Evolutionary conservation across 2,113 vertebrate genomes (phyloP), one percentile per base, ranked within the genome.

Genomic region (Trematomus loennbergii): DNA sequence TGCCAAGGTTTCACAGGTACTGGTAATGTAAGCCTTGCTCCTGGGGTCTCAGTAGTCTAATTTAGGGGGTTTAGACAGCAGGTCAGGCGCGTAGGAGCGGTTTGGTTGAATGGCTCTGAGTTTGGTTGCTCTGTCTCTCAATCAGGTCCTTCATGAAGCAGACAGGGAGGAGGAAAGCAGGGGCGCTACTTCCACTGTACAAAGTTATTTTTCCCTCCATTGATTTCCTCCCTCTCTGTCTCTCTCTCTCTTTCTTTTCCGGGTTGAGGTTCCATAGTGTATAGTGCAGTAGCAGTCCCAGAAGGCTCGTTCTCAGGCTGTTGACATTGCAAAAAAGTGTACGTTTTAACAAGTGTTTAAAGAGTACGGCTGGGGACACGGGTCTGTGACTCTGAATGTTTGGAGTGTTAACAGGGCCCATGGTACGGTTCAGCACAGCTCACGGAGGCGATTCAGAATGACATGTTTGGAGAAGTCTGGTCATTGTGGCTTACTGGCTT

Each of bases 321-420:
- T 94, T 95, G 93, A 94, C 91, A 88, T 92, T 91, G 88, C 88
- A 89, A 91, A 89, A 90, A 92, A 92, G 83, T 86, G 86, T 81
- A 91, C 49, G 87, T 95, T 95, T 92, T 93, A 93, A 94, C 89
- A 94, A 92, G 89, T 94, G 92, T 94, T 95, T 95, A 94, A 94
- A 93, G 91, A 91, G 90, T 84, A 86, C 49, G 91, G 86, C 87
- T 84, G 64, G 83, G 91, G 93, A 93, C 89, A 94, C 63, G 90
- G 88, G 83, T 92, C 88, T 83, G 83, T 93, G 94, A 91, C 92
- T 93, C 81, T 92, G 89, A 94, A 93, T 94, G 92, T 94, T 91
- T 92, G 80, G 90, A 94, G 90, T 92, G 91, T 93, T 94, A 94
- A 93, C 93, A 93, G 88, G 81, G 68, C 81, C 81, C 85, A 83